Conservation (phyloP, 2,888 invertebrate genomes). For the Agrochola lota region DNA sequence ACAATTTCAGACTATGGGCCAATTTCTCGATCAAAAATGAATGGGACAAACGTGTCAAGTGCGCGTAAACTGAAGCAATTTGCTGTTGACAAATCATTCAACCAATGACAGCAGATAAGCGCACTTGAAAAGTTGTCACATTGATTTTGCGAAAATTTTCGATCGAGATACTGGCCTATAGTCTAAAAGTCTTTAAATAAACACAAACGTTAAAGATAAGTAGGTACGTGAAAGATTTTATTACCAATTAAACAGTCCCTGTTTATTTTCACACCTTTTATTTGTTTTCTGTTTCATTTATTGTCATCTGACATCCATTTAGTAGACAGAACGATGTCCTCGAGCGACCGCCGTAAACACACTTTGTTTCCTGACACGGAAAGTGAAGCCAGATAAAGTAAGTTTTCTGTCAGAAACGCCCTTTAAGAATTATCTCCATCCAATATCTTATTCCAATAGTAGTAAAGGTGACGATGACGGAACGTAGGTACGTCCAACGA, state of each 20-base stretch:
- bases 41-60: not conserved
- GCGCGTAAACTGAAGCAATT: too few relatives aligned
- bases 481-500: not conserved
- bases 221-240: not conserved
- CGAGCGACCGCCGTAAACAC: not conserved
- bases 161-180: not conserved
- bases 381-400: not conserved
- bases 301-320: not conserved
- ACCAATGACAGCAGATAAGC: not conserved
- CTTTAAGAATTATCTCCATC: not conserved
- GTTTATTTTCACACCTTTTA: not conserved
- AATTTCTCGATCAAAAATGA: not conserved
- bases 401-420: not conserved
- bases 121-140: not conserved
- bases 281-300: not conserved
- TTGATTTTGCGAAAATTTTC: not conserved
- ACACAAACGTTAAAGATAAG: not conserved
- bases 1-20: not conserved
- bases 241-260: not conserved
- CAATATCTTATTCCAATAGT: not conserved
- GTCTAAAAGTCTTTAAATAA: not conserved
- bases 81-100: too few relatives aligned
- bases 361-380: not conserved
- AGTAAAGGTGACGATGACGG: not conserved
- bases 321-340: not conserved